Conservation (phyloP, 2,888 invertebrate genomes). For the Perizoma flavofasciatum region DNA sequence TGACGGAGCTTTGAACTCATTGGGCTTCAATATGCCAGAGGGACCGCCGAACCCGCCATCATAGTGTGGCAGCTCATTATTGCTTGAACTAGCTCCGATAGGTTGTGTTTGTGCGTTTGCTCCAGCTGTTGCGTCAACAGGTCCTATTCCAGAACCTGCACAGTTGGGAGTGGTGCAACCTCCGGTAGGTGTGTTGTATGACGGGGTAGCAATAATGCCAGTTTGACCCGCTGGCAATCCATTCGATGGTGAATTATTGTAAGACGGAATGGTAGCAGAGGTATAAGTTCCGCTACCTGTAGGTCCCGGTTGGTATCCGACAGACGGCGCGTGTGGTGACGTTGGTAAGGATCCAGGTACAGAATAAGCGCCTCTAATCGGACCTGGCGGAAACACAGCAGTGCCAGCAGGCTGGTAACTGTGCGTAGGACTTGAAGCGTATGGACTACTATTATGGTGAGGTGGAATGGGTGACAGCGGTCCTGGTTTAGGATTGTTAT, state of each 20-base stretch:
- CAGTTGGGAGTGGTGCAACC: slow-evolving; percentile 27
- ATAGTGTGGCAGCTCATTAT: slow-evolving; percentile 46
- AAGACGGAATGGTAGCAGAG: slow-evolving; percentile 24
- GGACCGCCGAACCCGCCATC: slow-evolving; percentile 60
- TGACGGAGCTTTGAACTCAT: slow-evolving; percentile 44
- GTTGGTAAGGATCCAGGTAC: slow-evolving; percentile 10
- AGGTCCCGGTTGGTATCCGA: slow-evolving; percentile 13
- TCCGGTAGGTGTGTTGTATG: slow-evolving; percentile 23
- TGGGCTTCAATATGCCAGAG: slow-evolving; percentile 56
- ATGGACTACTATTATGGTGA: neutral
- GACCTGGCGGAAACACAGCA: neutral
- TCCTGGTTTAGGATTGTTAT: slow-evolving; percentile 1
- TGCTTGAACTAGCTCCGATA: slow-evolving; percentile 5
- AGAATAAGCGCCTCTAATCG: slow-evolving; percentile 3
- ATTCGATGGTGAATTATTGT: slow-evolving; percentile 30
- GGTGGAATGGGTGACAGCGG: slow-evolving; percentile 6
- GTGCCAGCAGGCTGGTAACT: slow-evolving; percentile 1
- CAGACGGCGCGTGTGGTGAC: slow-evolving; percentile 3
- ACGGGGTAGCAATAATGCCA: slow-evolving; percentile 8
- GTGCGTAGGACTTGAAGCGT: neutral
- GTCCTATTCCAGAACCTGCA: slow-evolving; percentile 13
- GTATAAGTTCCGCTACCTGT: slow-evolving; percentile 9
- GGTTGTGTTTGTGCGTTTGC: slow-evolving; percentile 31
- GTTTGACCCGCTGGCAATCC: slow-evolving; percentile 14
- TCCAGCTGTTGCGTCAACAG: slow-evolving; percentile 24